Percentiles rank a stretch among this genome's conserved stretches.
phyloP scores from a whole-genome alignment of 2,113 vertebrate species.

The Zapus hudsonius region DNA sequence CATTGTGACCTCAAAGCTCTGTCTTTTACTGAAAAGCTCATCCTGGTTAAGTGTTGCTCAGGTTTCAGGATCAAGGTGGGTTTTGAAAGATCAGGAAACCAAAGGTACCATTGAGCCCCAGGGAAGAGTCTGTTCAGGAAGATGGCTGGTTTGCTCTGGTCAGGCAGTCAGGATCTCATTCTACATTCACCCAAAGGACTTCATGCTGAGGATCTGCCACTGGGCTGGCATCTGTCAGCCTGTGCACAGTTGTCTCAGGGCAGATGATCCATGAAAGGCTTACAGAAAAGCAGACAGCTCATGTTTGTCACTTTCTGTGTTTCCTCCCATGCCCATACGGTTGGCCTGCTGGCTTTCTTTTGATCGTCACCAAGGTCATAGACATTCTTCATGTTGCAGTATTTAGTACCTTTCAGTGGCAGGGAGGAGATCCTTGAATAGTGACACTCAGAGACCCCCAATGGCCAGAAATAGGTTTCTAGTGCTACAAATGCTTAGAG shows the following conservation, averaged over 20 bases:
- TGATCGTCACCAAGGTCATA: neutral
- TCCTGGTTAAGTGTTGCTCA: neutral
- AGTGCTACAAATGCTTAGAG: neutral
- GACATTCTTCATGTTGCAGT: neutral
- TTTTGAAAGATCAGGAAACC: neutral
- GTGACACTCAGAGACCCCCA: neutral
- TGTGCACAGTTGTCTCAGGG: neutral
- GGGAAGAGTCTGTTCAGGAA: neutral
- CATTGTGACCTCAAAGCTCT: neutral
- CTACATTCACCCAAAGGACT: neutral
- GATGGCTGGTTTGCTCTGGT: neutral
- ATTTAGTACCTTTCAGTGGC: neutral
- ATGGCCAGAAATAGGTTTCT: neutral
- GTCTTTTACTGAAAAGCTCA: neutral
- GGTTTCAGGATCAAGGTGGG: neutral
- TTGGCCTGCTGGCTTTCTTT: neutral
- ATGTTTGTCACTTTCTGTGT: neutral
- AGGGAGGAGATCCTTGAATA: neutral
- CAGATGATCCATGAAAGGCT: neutral
- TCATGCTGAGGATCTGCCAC: fast-evolving
- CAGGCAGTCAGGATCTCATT: neutral
- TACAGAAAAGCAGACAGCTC: neutral
- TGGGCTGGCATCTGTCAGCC: neutral
- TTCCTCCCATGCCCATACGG: neutral
- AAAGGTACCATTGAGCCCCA: neutral